Percentiles rank a stretch among this genome's conserved stretches.
These are phyloP conservation scores for Autographa gamma DNA, from an alignment of 2,888 invertebrate species.

Conservation along the genomic window DNA sequence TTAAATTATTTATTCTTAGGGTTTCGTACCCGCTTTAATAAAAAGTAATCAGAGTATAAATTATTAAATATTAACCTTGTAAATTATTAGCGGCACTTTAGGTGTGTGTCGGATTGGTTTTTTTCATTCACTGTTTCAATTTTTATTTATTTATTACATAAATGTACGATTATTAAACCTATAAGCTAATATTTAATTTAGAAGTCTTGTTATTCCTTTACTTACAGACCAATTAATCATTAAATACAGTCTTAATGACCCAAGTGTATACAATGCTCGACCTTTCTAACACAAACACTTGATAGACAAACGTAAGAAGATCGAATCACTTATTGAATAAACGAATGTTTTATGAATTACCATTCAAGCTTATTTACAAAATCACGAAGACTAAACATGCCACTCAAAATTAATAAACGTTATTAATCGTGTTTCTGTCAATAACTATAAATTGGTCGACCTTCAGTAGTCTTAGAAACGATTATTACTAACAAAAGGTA, in stretches of 20 bases:
- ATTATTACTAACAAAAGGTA: background rate
- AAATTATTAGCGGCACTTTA: no score
- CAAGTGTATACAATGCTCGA: background rate
- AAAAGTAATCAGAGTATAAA: no score
- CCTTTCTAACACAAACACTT: background rate
- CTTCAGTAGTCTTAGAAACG: background rate
- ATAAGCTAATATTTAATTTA: no score
- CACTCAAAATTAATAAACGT: conserved; percentile 2
- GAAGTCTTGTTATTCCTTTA: no score
- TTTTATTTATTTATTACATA: no score
- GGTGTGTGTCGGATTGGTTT: no score
- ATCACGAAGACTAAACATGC: background rate
- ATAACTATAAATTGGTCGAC: background rate
- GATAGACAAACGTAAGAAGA: background rate
- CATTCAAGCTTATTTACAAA: background rate
- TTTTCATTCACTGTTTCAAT: no score
- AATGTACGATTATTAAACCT: no score
- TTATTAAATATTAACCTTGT: no score
- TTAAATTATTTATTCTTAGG: no score
- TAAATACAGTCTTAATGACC: background rate
- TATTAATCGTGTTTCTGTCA: background rate
- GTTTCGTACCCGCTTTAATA: no score
- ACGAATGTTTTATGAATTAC: background rate
- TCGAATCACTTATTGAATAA: background rate
- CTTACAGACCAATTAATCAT: background rate